phyloP scores from a whole-genome alignment of 2,888 invertebrate species.

The Ctenicera cuprea region DNA sequence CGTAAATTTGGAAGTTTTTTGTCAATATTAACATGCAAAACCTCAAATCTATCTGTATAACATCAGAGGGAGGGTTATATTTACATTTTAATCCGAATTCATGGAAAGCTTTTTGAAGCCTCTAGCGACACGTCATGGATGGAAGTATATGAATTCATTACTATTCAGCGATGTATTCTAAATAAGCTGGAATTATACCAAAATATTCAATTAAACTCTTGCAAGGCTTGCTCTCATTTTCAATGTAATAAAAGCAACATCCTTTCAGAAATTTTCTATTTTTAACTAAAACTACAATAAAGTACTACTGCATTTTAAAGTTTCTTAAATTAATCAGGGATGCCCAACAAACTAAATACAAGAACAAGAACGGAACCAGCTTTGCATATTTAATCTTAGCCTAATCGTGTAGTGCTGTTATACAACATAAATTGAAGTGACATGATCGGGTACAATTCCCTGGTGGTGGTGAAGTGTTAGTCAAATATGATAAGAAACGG shows the following conservation, averaged over 20 bases:
- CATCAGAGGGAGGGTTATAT: conserved; percentile 18
- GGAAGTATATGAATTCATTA: conserved; percentile 21
- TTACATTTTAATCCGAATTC: conserved; percentile 31
- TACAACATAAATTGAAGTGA: conserved; percentile 22
- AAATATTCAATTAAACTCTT: background rate
- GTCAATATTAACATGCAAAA: conserved; percentile 24
- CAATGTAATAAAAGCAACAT: background rate
- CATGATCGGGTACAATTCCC: conserved; percentile 27
- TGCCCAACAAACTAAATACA: no score
- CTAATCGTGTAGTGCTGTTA: background rate
- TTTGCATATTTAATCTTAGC: background rate
- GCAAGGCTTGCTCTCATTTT: background rate
- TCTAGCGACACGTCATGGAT: background rate
- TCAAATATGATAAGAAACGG: conserved; percentile 55
- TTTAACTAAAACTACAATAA: no score
- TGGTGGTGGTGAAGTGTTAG: conserved; percentile 33
- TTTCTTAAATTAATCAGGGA: no score
- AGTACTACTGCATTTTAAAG: no score
- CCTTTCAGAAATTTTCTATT: no score
- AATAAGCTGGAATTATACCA: background rate
- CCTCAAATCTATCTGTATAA: conserved; percentile 15
- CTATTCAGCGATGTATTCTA: conserved; percentile 12
- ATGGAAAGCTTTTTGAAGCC: conserved; percentile 18
- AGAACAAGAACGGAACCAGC: background rate
- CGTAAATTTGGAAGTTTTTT: background rate